Base-by-base conservation (phyloP, 37 sponge, comb jelly and placozoan genomes). In the Haliclona indistincta region DNA sequence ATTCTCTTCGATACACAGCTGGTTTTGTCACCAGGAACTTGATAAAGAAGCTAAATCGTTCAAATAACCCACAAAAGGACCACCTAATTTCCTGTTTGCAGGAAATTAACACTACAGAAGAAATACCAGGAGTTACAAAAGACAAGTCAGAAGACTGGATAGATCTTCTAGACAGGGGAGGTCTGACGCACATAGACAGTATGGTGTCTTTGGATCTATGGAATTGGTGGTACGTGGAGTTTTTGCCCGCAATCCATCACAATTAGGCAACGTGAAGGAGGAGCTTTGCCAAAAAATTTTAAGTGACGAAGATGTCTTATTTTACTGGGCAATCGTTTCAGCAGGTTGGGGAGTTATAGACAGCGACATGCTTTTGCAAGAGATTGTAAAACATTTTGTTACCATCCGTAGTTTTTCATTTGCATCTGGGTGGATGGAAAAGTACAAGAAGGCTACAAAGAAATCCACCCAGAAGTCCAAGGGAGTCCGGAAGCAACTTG, bases 1-100 rank as follows among this genome's bases (percentile, higher is more conserved):
- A 56, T 56, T 26, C 58, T 29, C 58, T 56, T 4, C 25, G 58
- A 29, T 56, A 56, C 58, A 56, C 58, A 30, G 58, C 58, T 56
- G 58, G 58, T 6, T 56, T 30, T 56, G 58, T 56, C 8, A 56
- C 58, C 25, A 56, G 58, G 29, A 29, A 26, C 58, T 29, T 56
- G 6, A 56, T 56, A 56, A 56, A 56, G 7, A 56, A 56, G 29
- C 29, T 56, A 6, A 56, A 56, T 26, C 58, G 8, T 6, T 56
- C 58, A 8, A 6, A 26, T 10, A 26, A 6, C 29, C 4, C 58
- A 56, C 58, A 30, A 8, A 56, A 56, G 58, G 58, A 56, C 25
- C 29, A 10, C 29, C 25, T 56, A 29, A 29, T 3, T 26, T 56
- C 29, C 29, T 56, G 58, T 56, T 56, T n/a, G n/a, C n/a, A n/a